These are phyloP conservation scores for Lobophora halterata DNA, from an alignment of 2,888 invertebrate species.

Conservation along the genomic window DNA sequence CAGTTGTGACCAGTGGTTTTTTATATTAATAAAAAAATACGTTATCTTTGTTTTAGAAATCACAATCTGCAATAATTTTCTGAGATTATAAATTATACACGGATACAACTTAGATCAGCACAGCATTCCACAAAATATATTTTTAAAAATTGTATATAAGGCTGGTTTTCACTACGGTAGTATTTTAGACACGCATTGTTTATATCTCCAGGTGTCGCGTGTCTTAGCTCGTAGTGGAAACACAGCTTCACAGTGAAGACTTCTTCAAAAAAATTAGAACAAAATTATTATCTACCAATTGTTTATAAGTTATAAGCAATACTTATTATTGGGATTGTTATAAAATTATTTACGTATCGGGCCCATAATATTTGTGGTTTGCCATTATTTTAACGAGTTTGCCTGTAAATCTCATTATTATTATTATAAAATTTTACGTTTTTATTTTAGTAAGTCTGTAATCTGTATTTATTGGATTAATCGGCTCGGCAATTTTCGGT, in stretches of 20 bases:
- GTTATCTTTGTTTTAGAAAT: conserved; percentile 33
- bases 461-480: conserved; percentile 33
- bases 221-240: conserved; percentile 9
- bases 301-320: conserved; percentile 30
- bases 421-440: conserved; percentile 14
- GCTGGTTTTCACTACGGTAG: conserved; percentile 11
- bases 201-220: no score
- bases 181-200: background rate
- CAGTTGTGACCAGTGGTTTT: conserved; percentile 40
- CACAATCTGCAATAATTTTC: conserved; percentile 52
- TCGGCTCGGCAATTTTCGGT: conserved; percentile 11
- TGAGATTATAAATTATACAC: conserved; percentile 31
- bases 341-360: conserved; percentile 23
- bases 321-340: conserved; percentile 33
- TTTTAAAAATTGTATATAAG: conserved; percentile 38
- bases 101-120: conserved; percentile 42
- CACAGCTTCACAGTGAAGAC: conserved; percentile 18
- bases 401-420: conserved; percentile 35
- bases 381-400: conserved; percentile 27
- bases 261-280: conserved; percentile 32
- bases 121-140: conserved; percentile 68
- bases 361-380: conserved; percentile 26
- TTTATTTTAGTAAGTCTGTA: conserved; percentile 23
- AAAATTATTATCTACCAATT: conserved; percentile 32
- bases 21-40: conserved; percentile 24